Conservation (phyloP, 2,888 invertebrate species). For the Perithous albicinctus region DNA sequence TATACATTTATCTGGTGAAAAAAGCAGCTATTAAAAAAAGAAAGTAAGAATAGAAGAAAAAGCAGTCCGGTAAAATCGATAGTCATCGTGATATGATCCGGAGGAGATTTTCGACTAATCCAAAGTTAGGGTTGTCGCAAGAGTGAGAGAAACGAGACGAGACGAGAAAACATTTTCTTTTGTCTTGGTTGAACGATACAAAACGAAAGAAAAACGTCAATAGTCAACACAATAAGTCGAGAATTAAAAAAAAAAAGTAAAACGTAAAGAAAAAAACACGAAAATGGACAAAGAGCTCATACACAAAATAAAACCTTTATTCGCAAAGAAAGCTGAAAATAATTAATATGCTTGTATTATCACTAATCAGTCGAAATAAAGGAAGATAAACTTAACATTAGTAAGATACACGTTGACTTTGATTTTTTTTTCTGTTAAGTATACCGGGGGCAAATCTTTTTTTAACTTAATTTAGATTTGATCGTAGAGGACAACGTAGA, state of each 20-base stretch:
- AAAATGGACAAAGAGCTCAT: constrained; percentile 10
- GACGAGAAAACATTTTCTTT: too few relatives aligned
- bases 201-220: constrained; percentile 35
- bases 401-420: background rate
- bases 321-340: background rate
- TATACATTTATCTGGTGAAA: too few relatives aligned
- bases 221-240: constrained; percentile 29
- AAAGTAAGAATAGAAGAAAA: too few relatives aligned
- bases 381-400: background rate
- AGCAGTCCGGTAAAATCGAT: too few relatives aligned
- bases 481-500: constrained; percentile 7
- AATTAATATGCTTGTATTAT: background rate
- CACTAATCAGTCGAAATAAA: background rate
- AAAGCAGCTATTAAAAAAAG: too few relatives aligned
- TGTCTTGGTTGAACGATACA: too few relatives aligned
- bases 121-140: constrained; percentile 4
- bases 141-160: constrained; percentile 11
- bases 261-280: background rate
- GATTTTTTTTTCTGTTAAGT: background rate
- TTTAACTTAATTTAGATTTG: constrained; percentile 9
- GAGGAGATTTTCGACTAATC: too few relatives aligned
- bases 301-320: constrained; percentile 8
- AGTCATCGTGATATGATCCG: too few relatives aligned
- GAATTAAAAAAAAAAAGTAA: constrained; percentile 28
- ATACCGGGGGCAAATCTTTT: background rate